Conservation (phyloP, 2,888 invertebrate species). For the Lissocephala sabroskyi region DNA sequence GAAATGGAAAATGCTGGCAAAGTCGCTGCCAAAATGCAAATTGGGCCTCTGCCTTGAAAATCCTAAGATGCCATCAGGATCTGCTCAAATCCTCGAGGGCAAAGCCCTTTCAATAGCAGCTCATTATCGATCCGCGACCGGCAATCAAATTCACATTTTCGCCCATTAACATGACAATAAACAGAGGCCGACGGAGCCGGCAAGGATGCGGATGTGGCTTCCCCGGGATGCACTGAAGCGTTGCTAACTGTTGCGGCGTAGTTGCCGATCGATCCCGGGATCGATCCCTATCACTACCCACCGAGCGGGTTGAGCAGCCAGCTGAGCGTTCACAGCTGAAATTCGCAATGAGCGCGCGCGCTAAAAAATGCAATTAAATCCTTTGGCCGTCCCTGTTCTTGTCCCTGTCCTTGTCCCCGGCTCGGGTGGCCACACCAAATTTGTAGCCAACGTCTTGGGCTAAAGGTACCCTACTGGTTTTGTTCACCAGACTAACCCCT, state of each 20-base stretch:
- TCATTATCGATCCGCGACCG: conserved; percentile 56
- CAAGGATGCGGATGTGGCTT: too few relatives aligned
- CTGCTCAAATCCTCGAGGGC: conserved; percentile 7
- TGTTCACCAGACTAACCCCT: conserved; percentile 2
- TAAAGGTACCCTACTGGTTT: conserved; percentile 22
- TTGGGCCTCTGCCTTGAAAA: too few relatives aligned
- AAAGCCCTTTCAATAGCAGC: conserved; percentile 15
- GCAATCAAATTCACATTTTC: conserved; percentile 67
- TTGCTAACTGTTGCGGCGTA: conserved; percentile 48
- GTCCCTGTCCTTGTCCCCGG: conserved; percentile 2
- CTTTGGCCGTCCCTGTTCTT: conserved; percentile 24
- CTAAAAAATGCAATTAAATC: conserved; percentile 62
- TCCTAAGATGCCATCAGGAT: too few relatives aligned
- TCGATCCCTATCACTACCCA: conserved; percentile 6
- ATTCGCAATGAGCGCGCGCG: conserved; percentile 59
- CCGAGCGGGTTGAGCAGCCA: conserved; percentile 24
- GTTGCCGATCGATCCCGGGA: conserved; percentile 20
- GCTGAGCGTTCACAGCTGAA: conserved; percentile 49
- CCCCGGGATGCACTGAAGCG: conserved; percentile 39
- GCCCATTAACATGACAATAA: conserved; percentile 65
- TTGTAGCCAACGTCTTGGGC: conserved; percentile 55
- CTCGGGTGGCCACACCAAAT: conserved; percentile 34
- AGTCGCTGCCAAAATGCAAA: conserved; percentile 47
- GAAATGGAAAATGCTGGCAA: conserved; percentile 54
- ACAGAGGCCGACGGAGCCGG: conserved; percentile 23